phyloP scores from a whole-genome alignment of 2,797 vertebrate species.

The Dendrocincla fuliginosa region DNA sequence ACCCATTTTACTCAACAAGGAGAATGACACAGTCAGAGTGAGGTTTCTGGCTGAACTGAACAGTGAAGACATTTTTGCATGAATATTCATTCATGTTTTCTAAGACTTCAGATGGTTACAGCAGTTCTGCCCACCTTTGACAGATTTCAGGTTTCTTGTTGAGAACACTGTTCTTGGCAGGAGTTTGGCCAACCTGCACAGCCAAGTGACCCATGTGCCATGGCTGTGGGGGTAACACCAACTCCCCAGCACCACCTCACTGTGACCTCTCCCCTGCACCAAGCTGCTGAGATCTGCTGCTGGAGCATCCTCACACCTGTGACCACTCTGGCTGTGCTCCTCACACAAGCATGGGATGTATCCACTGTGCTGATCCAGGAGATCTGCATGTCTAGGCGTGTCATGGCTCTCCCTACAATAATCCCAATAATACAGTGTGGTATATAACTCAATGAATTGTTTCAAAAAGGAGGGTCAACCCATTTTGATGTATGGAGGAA shows the following conservation, averaged over 20 bases:
- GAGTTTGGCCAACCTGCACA: background rate
- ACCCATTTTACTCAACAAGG: background rate
- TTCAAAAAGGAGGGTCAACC: background rate
- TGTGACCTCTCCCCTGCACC: background rate
- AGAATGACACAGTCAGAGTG: background rate
- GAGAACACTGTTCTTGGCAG: background rate
- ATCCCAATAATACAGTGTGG: background rate
- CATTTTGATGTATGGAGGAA: background rate
- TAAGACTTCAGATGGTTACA: background rate
- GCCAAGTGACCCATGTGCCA: background rate
- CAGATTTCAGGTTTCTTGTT: background rate
- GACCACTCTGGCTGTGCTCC: background rate
- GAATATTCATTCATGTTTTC: background rate
- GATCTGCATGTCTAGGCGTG: background rate
- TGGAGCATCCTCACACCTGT: background rate
- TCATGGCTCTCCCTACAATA: background rate
- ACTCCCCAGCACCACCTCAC: background rate
- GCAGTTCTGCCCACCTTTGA: background rate
- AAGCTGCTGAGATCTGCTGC: background rate
- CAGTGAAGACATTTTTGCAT: background rate
- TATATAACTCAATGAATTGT: background rate
- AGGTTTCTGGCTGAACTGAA: background rate
- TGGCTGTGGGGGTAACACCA: background rate
- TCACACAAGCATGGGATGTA: rapidly evolving
- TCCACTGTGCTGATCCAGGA: background rate